Base-by-base conservation (phyloP, 2,797 vertebrate genomes). In the Characodon lateralis region DNA sequence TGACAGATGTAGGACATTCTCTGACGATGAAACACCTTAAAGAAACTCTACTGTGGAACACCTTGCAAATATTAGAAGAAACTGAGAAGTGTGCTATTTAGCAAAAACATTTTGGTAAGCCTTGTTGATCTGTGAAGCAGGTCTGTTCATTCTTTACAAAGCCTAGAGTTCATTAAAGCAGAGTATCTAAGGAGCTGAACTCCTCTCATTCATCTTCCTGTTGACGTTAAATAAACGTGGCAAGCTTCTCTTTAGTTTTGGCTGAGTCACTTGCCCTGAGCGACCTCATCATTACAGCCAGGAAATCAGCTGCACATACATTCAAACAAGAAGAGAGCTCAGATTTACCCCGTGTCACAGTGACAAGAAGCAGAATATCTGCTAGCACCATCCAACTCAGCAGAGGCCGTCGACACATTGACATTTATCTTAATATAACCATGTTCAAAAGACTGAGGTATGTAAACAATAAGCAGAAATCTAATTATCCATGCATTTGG, bases 251-350 rank as follows among this genome's bases (percentile, higher is more conserved):
- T 86, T 71, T 56, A 51, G 41, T 8, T 56, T 61, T 6, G 5
- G 73, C 78, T 63, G 71, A 84, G 72, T 84, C 81, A 80, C 81
- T 80, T 75, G 39, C 51, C 22, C 73, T 76, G 79, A 86, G 71
- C 35, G 61, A 84, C 39, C 71, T 68, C 58, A 61, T 87, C 75
- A 43, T 79, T 53, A 28, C 73, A 77, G 48, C 28, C 66, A 35
- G 35, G 83, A 83, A 84, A 87, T 88, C 86, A 74, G 51, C 77
- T 83, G 77, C 43, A 76, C 72, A 56, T 77, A 65, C 75, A 31
- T 82, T 84, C 69, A 85, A 71, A 87, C 66, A 76, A 76, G 41
- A 77, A 18, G 65, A 79, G 55, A 24, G 74, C 53, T 6, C 69
- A 39, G 22, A 72, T 55, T 39, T 51, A 72, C 2, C 51, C 55